Base-by-base conservation (phyloP, 2,113 vertebrate genomes). In the Oenanthe melanoleuca region DNA sequence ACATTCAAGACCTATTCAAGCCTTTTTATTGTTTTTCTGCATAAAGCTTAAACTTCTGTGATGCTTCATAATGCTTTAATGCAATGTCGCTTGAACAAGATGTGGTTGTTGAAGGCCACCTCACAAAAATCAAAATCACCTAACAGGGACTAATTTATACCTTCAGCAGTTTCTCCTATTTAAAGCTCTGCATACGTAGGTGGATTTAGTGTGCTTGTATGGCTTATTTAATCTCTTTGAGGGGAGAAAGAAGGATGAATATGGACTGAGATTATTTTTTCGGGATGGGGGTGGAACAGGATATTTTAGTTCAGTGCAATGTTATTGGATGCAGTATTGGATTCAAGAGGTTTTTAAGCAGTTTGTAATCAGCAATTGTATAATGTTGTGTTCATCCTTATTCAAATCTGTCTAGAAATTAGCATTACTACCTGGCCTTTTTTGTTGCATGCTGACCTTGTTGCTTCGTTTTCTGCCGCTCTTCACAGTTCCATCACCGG, bases 401-500 rank as follows among this genome's bases (percentile, higher is more conserved):
- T 21, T 75, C 14, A 82, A 25, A 40, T 71, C 50, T 78, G 0
- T 66, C 20, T 74, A 44, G 49, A 86, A 88, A 50, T 38, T 4
- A 70, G 6, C 33, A 26, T 69, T 79, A 15, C 33, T 91, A 1
- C 33, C 19, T 75, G 31, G 4, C 53, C 5, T 61, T 11, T 7
- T 3, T 57, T 75, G 21, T 38, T 87, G 9, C 18, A 8, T 75
- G 9, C 53, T 96, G 72, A 89, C 53, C 24, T 66, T 52, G 11
- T 74, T 65, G 34, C 19, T 88, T 69, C 9, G 5, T 87, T 85
- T 91, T 88, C n/a, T 70, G 11, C 29, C 34, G 22, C 72, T 82
- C 34, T 69, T 90, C 61, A 55, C 81, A 99, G 99, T 99, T 98
- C 99, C 99, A 5, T 98, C 99, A 44, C 99, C 99, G 23, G 99